These are phyloP conservation scores for Styela clava DNA, from an alignment of 23 tunicate genomes.

Conservation along the genomic window DNA sequence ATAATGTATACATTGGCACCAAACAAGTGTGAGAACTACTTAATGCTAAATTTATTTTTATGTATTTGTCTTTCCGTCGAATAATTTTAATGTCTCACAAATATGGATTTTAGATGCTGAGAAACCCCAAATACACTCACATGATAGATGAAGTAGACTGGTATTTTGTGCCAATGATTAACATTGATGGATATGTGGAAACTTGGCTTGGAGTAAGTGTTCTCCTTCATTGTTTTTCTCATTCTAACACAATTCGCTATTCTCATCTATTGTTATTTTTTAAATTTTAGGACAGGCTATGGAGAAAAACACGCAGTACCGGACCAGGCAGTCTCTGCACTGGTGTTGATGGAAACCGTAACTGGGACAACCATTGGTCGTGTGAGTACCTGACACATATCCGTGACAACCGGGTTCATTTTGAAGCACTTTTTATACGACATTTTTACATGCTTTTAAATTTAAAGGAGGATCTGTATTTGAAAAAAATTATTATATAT, in stretches of 20 bases:
- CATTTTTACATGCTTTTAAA: too few species aligned
- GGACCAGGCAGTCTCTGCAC: slow-evolving; percentile 42
- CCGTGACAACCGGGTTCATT: too few species aligned
- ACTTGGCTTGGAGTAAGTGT: slow-evolving; percentile 36
- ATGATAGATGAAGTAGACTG: slow-evolving; percentile 44
- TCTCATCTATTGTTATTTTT: background rate
- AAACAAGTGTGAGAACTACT: too few species aligned
- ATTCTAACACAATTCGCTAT: background rate
- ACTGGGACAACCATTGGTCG: too few species aligned
- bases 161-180: slow-evolving; percentile 55
- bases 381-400: too few species aligned
- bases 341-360: slow-evolving; percentile 74
- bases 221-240: background rate
- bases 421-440: too few species aligned
- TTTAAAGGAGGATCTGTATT: too few species aligned
- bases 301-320: slow-evolving; percentile 73
- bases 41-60: too few species aligned
- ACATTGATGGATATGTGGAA: slow-evolving; percentile 48
- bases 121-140: slow-evolving; percentile 14
- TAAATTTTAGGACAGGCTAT: slow-evolving; percentile 45
- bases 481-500: too few species aligned
- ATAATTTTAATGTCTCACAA: too few species aligned
- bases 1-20: too few species aligned
- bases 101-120: slow-evolving; percentile 28
- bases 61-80: too few species aligned